These are phyloP conservation scores for Hylaeus volcanicus DNA, from an alignment of 1,140 invertebrate species.

Conservation along the genomic window DNA sequence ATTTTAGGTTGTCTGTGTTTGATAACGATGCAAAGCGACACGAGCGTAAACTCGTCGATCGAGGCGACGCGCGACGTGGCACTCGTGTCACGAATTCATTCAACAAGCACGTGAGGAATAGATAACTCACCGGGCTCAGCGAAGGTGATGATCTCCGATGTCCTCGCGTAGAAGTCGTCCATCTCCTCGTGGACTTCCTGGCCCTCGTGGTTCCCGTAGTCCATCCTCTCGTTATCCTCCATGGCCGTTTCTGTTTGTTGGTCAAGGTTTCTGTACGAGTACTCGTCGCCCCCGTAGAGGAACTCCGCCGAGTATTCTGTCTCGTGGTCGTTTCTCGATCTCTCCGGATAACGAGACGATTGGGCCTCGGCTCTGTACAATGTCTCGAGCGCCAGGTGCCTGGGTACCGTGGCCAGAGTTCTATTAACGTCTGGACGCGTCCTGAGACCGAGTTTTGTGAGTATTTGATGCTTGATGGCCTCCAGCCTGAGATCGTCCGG, in stretches of 20 bases:
- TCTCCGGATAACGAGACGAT: constrained; percentile 45
- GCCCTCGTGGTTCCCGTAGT: constrained; percentile 66
- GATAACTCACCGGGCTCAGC: constrained; percentile 87
- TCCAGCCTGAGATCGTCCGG: constrained; percentile 85
- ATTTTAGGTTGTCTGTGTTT: too few relatives aligned
- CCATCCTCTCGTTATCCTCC: constrained; percentile 61
- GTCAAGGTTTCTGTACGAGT: constrained; percentile 74
- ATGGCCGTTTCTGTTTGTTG: constrained; percentile 55
- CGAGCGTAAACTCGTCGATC: too few relatives aligned
- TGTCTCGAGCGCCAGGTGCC: constrained; percentile 86
- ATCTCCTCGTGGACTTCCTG: constrained; percentile 76
- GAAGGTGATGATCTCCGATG: constrained; percentile 91
- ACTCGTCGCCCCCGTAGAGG: constrained; percentile 71
- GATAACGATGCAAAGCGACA: too few relatives aligned
- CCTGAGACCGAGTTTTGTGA: constrained; percentile 86
- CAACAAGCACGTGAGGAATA: background rate
- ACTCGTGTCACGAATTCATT: too few relatives aligned
- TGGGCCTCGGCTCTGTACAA: constrained; percentile 84
- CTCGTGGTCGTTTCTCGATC: constrained; percentile 58
- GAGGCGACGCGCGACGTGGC: too few relatives aligned
- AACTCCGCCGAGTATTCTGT: constrained; percentile 65
- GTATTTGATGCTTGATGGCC: constrained; percentile 88
- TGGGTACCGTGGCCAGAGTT: constrained; percentile 82
- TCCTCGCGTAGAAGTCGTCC: constrained; percentile 89
- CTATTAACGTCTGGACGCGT: constrained; percentile 86